Conservation (phyloP, 2,797 vertebrate genomes). For the Leptatherina wallacei region DNA sequence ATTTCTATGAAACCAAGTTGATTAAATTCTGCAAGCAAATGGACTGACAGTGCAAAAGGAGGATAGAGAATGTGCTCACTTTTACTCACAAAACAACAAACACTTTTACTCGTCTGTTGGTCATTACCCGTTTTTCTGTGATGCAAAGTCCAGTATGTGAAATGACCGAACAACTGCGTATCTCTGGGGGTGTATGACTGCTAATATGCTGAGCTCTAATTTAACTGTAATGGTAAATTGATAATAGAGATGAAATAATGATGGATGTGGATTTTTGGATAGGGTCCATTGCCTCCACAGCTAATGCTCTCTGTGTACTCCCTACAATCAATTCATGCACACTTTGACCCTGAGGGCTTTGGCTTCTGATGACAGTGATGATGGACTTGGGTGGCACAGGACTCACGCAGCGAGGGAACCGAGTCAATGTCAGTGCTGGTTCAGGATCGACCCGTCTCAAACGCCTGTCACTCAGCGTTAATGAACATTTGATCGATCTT, state of each 20-base stretch:
- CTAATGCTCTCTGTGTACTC: constrained; percentile 39
- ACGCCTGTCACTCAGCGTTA: constrained; percentile 60
- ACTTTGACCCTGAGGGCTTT: constrained; percentile 37
- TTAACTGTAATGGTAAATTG: constrained; percentile 59
- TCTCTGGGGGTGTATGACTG: constrained; percentile 41
- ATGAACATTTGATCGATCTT: constrained; percentile 70
- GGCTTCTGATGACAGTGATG: constrained; percentile 64
- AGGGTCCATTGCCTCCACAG: constrained; percentile 50
- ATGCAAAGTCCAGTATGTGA: constrained; percentile 20
- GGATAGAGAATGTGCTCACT: not conserved
- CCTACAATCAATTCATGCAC: constrained; percentile 56
- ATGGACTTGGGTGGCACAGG: constrained; percentile 60
- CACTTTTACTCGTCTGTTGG: constrained; percentile 3
- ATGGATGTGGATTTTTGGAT: constrained; percentile 65
- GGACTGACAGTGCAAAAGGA: not conserved
- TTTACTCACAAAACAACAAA: constrained; percentile 27
- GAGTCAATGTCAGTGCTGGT: constrained; percentile 77
- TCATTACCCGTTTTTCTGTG: constrained; percentile 11
- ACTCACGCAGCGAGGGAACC: constrained; percentile 47
- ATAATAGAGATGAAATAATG: constrained; percentile 45
- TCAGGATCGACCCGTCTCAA: constrained; percentile 69
- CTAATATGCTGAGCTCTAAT: constrained; percentile 56
- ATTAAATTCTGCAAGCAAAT: not conserved
- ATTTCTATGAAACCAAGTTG: not conserved
- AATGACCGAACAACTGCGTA: constrained; percentile 29